Percentiles rank a stretch among this genome's conserved stretches.
Conservation (phyloP, 2,888 invertebrate species). For the Trichogramma evanescens region DNA sequence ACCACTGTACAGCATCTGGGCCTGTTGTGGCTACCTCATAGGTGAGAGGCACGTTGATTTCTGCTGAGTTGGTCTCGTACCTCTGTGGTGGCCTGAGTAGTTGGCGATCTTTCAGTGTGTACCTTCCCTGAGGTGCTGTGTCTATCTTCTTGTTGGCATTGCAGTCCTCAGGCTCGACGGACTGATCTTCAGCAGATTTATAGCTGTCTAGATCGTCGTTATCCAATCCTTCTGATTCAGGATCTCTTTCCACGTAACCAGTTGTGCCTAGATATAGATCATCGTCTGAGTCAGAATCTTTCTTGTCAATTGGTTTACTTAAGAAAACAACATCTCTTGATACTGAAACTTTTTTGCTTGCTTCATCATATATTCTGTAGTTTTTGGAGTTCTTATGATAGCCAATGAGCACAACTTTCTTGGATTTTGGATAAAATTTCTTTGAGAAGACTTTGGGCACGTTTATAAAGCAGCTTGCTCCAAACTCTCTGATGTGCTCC, state of each 20-base stretch:
- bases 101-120: neutral
- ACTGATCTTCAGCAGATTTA: neutral
- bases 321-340: conserved; percentile 17
- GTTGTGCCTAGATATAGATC: neutral
- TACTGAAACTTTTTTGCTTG: neutral
- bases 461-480: conserved; percentile 4
- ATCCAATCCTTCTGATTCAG: neutral
- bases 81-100: neutral
- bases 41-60: neutral
- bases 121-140: neutral
- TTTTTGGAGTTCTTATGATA: conserved; percentile 15
- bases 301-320: neutral
- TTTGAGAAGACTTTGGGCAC: conserved; percentile 17
- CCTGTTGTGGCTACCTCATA: too few species aligned
- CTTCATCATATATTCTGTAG: conserved; percentile 17
- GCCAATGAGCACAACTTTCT: conserved; percentile 20
- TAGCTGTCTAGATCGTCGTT: too few species aligned
- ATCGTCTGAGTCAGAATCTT: neutral
- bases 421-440: conserved; percentile 21
- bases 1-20: too few species aligned
- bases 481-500: too few species aligned
- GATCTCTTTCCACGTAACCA: neutral
- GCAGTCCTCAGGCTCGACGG: neutral
- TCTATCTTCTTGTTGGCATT: neutral
- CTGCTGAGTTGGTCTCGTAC: neutral